Percentiles rank a stretch among this genome's conserved stretches.
Evolutionary conservation across 2,797 vertebrate species (phyloP).

Genomic region (Oreortyx pictus): DNA sequence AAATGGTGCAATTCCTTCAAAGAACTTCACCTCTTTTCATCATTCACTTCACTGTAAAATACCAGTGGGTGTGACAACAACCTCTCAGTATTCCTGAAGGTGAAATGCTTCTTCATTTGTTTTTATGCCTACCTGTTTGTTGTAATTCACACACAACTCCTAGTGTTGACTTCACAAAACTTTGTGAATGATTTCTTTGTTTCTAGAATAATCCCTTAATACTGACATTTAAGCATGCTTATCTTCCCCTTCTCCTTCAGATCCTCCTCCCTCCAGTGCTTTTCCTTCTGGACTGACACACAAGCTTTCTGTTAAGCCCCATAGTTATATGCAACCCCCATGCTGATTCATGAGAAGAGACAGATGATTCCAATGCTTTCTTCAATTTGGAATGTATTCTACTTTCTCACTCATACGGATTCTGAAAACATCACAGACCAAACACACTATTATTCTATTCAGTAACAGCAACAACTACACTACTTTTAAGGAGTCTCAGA

Average conservation of each 20-base stretch:
- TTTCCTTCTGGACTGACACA: not conserved
- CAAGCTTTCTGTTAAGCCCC: not conserved
- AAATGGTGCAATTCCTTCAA: not conserved
- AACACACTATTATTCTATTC: not conserved
- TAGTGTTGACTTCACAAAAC: not conserved
- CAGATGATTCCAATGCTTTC: conserved; percentile 6
- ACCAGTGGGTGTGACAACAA: not conserved
- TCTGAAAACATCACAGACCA: conserved; percentile 16
- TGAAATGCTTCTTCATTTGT: not conserved
- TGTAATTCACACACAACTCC: not conserved
- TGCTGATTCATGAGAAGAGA: not conserved
- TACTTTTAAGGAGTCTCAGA: not conserved
- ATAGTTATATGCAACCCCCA: not conserved
- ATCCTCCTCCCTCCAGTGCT: not conserved
- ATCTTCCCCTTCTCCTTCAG: not conserved
- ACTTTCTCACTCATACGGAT: not conserved
- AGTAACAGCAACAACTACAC: not conserved
- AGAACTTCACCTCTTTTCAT: not conserved
- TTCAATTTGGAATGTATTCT: not conserved
- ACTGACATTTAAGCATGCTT: not conserved
- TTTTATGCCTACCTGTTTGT: not conserved
- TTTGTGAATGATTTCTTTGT: not conserved
- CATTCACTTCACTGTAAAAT: conserved; percentile 1
- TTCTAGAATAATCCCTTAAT: not conserved
- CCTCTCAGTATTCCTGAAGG: not conserved